These are phyloP conservation scores for Heterodera filipjevi DNA, from an alignment of 2,888 invertebrate species.

Conservation along the genomic window DNA sequence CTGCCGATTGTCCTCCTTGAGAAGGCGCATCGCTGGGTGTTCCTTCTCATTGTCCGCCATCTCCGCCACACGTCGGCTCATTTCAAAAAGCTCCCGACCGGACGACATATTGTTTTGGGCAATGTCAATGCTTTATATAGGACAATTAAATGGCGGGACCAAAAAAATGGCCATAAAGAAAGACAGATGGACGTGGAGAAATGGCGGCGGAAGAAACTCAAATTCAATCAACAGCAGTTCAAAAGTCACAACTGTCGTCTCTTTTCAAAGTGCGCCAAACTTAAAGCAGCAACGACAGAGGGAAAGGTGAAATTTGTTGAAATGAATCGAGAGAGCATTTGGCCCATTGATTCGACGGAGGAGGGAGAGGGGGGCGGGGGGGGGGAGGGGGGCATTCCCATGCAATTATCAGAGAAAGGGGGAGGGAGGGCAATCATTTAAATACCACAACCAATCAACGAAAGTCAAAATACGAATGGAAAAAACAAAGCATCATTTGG, in stretches of 20 bases:
- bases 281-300: background rate
- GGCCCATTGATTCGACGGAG: background rate
- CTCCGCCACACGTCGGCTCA: slow-evolving; percentile 20
- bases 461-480: background rate
- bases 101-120: background rate
- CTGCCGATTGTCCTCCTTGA: background rate
- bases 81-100: slow-evolving; percentile 20
- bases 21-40: background rate
- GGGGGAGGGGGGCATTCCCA: background rate
- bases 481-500: too few species aligned
- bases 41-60: background rate
- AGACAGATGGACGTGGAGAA: background rate
- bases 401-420: background rate
- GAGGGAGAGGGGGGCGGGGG: background rate
- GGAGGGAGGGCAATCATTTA: too few species aligned
- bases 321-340: background rate
- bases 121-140: background rate
- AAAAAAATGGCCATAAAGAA: background rate
- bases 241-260: background rate
- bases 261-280: background rate
- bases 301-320: background rate
- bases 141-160: background rate
- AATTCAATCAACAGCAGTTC: background rate
- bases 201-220: background rate
- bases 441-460: background rate